Base-by-base conservation (phyloP, 1,140 invertebrate species). In the Phymastichus coffea region DNA sequence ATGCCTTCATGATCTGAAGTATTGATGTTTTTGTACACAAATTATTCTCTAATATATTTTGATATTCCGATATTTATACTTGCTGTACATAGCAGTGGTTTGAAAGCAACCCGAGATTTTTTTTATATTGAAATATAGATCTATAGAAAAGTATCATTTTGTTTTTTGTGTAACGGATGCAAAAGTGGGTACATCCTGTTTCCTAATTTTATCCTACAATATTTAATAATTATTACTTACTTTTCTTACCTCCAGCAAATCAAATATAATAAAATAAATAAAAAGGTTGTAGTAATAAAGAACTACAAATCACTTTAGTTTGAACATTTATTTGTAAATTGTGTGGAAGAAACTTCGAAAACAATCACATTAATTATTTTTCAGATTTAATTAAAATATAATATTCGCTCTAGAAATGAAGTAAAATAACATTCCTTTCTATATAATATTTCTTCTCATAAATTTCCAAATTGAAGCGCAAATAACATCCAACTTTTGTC, bases 201-300 rank as follows among this genome's bases (percentile, higher is more conserved):
- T 37, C 12, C 55, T 30, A 23, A 51, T 35, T 15, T 22, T 4
- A 25, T 26, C 26, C 40, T 28, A 17, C 15, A 63, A 44, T n/a
- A 47, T 17, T 38, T 19, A 22, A 44, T 43, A 12, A 15, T 61
- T 37, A 63, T 68, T 72, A 67, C 67, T 28, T 70, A 69, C 66
- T 72, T n/a, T n/a, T 73, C 70, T 75, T 72, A 67, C 70, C 67
- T 75, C 71, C 68, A 73, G 64, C 63, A 65, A 64, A 44, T 63
- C 28, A 30, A 48, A 19, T 19, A 14, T 25, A 33, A 47, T n/a
- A 20, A 46, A 47, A 38, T 28, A 47, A 44, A 15, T 25, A 20
- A 52, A 3, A 9, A 2, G 4, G 17, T 9, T n/a, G n/a, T n/a
- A n/a, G n/a, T n/a, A n/a, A n/a, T n/a, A n/a, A n/a, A n/a, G n/a